These are phyloP conservation scores for Heliconius hermathena DNA, from an alignment of 1,140 invertebrate species.

Conservation along the genomic window DNA sequence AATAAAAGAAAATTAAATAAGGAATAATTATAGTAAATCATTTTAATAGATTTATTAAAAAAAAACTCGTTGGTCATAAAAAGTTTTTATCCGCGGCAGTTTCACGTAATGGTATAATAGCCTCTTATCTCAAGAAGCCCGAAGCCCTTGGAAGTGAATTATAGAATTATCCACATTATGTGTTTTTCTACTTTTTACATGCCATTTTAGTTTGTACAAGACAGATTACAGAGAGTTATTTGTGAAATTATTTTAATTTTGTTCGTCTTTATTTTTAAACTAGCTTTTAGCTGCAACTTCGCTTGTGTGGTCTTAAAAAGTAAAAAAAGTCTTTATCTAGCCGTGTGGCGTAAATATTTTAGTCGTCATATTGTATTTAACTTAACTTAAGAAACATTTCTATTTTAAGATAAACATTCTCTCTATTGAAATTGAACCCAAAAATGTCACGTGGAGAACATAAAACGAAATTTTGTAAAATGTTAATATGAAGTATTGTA, in stretches of 20 bases:
- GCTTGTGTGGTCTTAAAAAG: no score
- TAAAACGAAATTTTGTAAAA: no score
- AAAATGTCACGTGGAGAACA: no score
- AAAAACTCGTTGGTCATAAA: slow-evolving; percentile 22
- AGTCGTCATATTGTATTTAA: no score
- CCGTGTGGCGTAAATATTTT: no score
- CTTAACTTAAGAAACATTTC: no score
- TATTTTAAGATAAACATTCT: no score
- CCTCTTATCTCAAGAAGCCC: slow-evolving; percentile 32
- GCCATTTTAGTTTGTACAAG: slow-evolving; percentile 18
- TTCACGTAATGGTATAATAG: slow-evolving; percentile 34
- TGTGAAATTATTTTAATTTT: slow-evolving; percentile 2
- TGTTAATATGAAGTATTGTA: no score
- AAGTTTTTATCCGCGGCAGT: slow-evolving; percentile 27
- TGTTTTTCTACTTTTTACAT: slow-evolving; percentile 20
- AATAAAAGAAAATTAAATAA: not conserved
- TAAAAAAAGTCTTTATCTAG: no score
- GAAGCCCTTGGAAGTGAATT: slow-evolving; percentile 22
- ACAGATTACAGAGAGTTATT: not conserved
- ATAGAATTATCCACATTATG: slow-evolving; percentile 31
- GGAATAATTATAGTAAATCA: not conserved
- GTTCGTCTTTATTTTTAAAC: not conserved
- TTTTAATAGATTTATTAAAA: not conserved
- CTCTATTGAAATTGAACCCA: no score
- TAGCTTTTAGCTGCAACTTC: no score